These are phyloP conservation scores for Tricholauxania praeusta DNA, from an alignment of 2,888 invertebrate genomes.

Conservation along the genomic window DNA sequence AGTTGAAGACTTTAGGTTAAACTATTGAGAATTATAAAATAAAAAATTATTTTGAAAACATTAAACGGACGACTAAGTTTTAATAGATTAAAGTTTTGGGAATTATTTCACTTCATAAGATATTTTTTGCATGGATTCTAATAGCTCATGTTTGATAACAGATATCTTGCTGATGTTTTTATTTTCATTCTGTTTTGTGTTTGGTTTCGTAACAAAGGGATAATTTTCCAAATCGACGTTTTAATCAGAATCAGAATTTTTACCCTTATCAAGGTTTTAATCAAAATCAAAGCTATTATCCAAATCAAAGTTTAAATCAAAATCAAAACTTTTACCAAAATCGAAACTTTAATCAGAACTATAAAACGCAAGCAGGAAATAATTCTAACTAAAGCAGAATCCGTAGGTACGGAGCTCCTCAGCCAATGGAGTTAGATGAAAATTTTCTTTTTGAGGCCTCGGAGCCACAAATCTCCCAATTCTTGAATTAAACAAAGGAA, in stretches of 20 bases:
- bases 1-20: too few species aligned
- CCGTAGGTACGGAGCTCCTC: slow-evolving; percentile 28
- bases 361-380: neutral
- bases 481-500: neutral
- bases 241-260: neutral
- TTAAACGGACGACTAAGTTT: too few species aligned
- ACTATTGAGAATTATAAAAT: too few species aligned
- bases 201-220: too few species aligned
- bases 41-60: too few species aligned
- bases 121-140: too few species aligned
- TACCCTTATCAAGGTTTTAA: neutral
- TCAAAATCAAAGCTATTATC: neutral
- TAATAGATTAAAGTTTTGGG: too few species aligned
- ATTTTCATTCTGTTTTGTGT: too few species aligned
- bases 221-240: neutral
- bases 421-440: slow-evolving; percentile 27
- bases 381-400: slow-evolving; percentile 32
- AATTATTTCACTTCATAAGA: too few species aligned
- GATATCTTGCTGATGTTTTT: too few species aligned
- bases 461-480: neutral
- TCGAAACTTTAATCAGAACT: neutral
- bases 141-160: too few species aligned
- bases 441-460: slow-evolving; percentile 21
- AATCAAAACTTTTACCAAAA: neutral
- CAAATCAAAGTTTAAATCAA: neutral